These are phyloP conservation scores for Amyelois transitella DNA, from an alignment of 1,140 invertebrate genomes.

Conservation along the genomic window DNA sequence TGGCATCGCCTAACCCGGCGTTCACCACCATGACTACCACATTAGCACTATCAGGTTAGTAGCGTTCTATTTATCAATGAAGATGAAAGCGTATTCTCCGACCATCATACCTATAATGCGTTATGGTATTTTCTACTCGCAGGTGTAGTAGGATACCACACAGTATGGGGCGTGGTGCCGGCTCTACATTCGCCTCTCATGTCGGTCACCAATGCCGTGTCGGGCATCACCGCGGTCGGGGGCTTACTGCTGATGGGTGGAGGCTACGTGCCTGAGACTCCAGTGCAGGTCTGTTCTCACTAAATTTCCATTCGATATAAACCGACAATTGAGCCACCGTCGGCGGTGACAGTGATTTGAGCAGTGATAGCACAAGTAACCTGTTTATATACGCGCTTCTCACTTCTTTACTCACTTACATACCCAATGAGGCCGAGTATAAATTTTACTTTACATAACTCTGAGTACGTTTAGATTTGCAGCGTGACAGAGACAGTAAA, in stretches of 20 bases:
- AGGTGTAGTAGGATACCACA: slow-evolving; percentile 92
- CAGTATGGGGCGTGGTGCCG: slow-evolving; percentile 94
- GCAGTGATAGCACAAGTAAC: no score
- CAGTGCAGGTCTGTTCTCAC: slow-evolving; percentile 58
- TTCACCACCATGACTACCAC: slow-evolving; percentile 93
- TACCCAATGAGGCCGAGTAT: no score
- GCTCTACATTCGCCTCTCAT: slow-evolving; percentile 94
- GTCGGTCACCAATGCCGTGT: slow-evolving; percentile 95
- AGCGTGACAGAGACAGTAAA: no score
- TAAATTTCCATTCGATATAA: background rate
- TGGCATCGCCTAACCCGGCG: slow-evolving; percentile 84
- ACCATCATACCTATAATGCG: no score
- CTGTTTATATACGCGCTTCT: no score
- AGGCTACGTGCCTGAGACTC: slow-evolving; percentile 79
- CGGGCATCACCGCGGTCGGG: slow-evolving; percentile 92
- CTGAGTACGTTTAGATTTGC: no score
- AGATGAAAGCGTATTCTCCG: no score
- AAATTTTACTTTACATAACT: no score
- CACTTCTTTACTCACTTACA: no score
- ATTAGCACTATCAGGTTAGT: slow-evolving; percentile 82
- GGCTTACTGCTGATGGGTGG: slow-evolving; percentile 89
- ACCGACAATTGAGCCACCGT: no score
- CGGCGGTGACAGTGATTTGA: no score
- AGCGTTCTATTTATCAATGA: no score
- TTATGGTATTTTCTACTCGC: slow-evolving; percentile 24